phyloP scores from a whole-genome alignment of 2,797 vertebrate genomes.

The Tamandua tetradactyla region DNA sequence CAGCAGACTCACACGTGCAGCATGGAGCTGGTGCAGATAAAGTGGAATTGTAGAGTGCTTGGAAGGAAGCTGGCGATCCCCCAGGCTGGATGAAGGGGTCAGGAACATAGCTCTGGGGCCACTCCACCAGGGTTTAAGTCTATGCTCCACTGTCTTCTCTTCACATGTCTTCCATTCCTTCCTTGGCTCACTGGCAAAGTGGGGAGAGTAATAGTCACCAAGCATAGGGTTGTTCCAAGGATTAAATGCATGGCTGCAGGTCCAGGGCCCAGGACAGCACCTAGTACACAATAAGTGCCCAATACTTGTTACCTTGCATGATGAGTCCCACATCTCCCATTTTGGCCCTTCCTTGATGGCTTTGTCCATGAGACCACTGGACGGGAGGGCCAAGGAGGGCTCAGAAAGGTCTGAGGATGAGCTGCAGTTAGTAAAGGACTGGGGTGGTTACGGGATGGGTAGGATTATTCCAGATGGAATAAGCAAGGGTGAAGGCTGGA shows the following conservation, averaged over 20 bases:
- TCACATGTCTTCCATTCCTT: neutral
- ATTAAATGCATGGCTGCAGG: no score
- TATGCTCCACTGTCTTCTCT: neutral
- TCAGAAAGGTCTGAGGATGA: neutral
- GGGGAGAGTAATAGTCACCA: neutral
- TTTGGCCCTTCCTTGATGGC: rapidly evolving
- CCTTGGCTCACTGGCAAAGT: neutral
- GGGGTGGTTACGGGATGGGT: no score
- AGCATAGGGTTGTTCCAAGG: neutral
- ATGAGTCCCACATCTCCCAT: rapidly evolving
- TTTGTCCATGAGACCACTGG: rapidly evolving
- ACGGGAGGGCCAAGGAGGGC: neutral
- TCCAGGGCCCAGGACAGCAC: neutral
- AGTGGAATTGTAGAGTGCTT: neutral
- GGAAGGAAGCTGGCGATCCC: neutral
- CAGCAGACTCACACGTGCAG: neutral
- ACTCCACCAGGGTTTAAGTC: neutral
- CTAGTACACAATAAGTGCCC: no score
- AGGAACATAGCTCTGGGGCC: neutral
- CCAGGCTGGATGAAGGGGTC: neutral
- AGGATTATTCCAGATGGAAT: neutral
- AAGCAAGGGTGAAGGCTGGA: neutral
- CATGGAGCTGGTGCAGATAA: neutral
- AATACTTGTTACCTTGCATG: rapidly evolving
- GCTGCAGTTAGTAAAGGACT: neutral